phyloP scores from a whole-genome alignment of 2,113 vertebrate species.

The Atlantisia rogersi region DNA sequence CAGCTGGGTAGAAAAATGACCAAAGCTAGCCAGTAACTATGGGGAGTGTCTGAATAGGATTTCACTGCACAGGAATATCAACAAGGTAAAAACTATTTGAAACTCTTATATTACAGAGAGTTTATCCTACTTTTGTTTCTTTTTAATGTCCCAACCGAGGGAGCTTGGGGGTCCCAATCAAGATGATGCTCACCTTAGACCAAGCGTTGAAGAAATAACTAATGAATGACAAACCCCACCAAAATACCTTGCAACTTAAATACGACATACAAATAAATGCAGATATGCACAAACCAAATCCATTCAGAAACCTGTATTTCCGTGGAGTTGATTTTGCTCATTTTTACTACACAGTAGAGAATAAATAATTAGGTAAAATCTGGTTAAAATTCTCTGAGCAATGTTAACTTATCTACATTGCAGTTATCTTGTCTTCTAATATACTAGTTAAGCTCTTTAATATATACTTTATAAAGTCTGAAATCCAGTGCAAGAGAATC shows the following conservation, averaged over 20 bases:
- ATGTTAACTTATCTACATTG: slow-evolving; percentile 18
- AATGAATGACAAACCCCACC: background rate
- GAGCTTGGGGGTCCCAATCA: background rate
- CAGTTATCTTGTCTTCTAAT: slow-evolving; percentile 46
- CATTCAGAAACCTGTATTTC: background rate
- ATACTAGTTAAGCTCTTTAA: slow-evolving; percentile 50
- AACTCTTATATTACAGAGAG: background rate
- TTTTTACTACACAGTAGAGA: background rate
- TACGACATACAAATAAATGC: background rate
- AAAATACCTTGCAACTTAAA: background rate
- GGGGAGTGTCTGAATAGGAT: background rate
- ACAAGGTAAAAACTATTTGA: background rate
- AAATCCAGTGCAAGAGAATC: slow-evolving; percentile 43
- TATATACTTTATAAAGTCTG: slow-evolving; percentile 17
- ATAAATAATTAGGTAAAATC: slow-evolving; percentile 32
- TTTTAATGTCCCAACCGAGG: background rate
- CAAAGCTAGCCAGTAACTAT: background rate
- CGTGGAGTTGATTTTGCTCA: background rate
- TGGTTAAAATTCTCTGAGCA: slow-evolving; percentile 30
- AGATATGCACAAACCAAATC: background rate
- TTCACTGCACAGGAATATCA: background rate
- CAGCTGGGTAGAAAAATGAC: slow-evolving; percentile 42
- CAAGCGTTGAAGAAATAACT: background rate
- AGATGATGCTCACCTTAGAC: background rate
- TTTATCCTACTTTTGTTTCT: background rate